These are phyloP conservation scores for Psilopsiagon aurifrons DNA, from an alignment of 2,113 vertebrate genomes.

Conservation along the genomic window DNA sequence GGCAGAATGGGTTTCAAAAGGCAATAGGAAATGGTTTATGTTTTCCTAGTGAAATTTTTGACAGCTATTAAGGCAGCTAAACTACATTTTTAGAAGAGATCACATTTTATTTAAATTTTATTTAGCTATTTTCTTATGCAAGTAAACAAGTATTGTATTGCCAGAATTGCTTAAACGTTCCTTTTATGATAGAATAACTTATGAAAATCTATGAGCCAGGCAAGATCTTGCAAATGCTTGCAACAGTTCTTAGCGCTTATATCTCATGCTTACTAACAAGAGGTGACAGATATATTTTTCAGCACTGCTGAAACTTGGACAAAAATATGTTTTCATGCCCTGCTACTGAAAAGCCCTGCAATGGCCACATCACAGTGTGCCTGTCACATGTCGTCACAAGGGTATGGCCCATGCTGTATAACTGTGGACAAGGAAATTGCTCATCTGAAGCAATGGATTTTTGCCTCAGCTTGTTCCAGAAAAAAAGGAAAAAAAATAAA, in stretches of 20 bases:
- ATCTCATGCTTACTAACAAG: background rate
- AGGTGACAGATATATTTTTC: background rate
- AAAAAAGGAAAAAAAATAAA: background rate
- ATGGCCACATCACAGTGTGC: background rate
- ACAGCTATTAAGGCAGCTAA: slow-evolving; percentile 36
- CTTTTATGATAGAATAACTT: background rate
- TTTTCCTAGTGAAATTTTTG: slow-evolving; percentile 33
- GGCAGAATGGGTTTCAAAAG: slow-evolving; percentile 14
- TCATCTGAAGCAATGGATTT: background rate
- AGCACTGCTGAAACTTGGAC: background rate
- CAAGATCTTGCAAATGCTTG: background rate
- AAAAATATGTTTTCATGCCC: background rate
- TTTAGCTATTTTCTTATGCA: background rate
- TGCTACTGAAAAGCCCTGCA: background rate
- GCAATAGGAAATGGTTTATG: background rate
- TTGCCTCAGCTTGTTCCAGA: background rate
- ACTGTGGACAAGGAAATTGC: background rate
- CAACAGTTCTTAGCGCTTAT: background rate
- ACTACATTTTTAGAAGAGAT: background rate
- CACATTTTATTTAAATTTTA: slow-evolving; percentile 27
- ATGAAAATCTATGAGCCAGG: background rate
- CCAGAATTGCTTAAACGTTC: background rate
- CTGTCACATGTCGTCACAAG: accelerated
- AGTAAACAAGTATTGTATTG: background rate
- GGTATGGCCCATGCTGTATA: background rate